phyloP scores from a whole-genome alignment of 2,113 vertebrate species.

The Pongo abelii region DNA sequence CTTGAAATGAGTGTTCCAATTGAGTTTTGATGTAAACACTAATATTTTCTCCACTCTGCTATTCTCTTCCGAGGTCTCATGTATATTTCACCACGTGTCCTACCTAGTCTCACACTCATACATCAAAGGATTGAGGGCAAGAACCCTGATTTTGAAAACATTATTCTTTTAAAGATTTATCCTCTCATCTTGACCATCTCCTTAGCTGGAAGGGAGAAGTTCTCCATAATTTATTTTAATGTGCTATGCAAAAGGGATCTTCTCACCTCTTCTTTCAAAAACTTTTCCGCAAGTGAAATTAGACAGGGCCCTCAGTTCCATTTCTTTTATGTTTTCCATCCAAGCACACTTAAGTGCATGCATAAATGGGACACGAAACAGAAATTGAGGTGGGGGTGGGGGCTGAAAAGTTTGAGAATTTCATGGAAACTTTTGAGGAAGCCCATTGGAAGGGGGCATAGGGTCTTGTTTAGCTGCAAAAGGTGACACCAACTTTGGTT shows the following conservation, averaged over 20 bases:
- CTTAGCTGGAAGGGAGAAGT: conserved; percentile 78
- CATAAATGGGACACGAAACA: not conserved
- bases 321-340: not conserved
- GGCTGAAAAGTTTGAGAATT: not conserved
- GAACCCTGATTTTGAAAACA: conserved; percentile 88
- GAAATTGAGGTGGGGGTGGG: not conserved
- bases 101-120: conserved; percentile 87
- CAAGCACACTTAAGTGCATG: not conserved
- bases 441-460: rapidly evolving
- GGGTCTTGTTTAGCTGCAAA: not conserved
- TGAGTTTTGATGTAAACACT: conserved; percentile 89
- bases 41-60: conserved; percentile 83
- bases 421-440: not conserved
- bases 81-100: conserved; percentile 87
- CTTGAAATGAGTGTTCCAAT: conserved; percentile 84
- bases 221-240: conserved; percentile 84
- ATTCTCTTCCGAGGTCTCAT: conserved; percentile 84
- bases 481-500: not conserved
- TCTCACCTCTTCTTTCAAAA: conserved; percentile 42
- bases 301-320: not conserved
- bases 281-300: not conserved
- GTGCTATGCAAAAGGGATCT: conserved; percentile 71
- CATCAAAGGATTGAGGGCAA: conserved; percentile 87
- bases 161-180: conserved; percentile 91
- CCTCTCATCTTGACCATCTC: conserved; percentile 85